A percentile compares a stretch with the other conserved stretches of the same genome.
Conservation (phyloP, 2,797 vertebrate species). For the Falco naumanni region DNA sequence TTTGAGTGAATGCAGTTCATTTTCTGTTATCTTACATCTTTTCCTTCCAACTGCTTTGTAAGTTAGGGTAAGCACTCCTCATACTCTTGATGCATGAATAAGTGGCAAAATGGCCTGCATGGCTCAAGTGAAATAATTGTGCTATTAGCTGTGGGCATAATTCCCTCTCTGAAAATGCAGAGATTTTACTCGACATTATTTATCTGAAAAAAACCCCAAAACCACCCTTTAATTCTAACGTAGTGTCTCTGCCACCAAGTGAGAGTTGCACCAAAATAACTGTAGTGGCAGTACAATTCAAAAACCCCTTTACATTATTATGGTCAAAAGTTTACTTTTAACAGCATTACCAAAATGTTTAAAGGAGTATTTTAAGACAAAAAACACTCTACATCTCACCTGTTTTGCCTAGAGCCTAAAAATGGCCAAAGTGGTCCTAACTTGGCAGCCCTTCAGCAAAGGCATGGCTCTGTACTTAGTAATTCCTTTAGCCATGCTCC, state of each 20-base stretch:
- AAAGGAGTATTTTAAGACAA: background rate
- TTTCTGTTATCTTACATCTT: background rate
- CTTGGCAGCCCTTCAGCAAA: background rate
- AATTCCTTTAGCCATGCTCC: background rate
- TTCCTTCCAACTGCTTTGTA: background rate
- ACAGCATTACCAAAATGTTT: background rate
- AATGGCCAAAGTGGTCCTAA: background rate
- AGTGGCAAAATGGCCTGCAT: background rate
- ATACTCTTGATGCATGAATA: background rate
- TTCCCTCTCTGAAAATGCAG: background rate
- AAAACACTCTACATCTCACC: background rate
- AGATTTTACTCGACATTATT: background rate
- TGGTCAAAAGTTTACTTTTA: background rate
- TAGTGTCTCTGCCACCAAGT: background rate
- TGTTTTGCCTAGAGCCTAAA: background rate
- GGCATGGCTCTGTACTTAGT: background rate
- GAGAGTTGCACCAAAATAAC: background rate
- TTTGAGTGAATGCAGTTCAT: background rate
- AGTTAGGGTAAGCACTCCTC: background rate
- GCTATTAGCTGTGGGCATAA: background rate
- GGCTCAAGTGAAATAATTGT: background rate
- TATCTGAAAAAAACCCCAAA: background rate
- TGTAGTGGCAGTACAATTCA: background rate
- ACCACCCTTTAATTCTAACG: background rate
- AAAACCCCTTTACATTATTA: background rate